Conservation (phyloP, 2,888 invertebrate genomes). For the Heliconius sara region DNA sequence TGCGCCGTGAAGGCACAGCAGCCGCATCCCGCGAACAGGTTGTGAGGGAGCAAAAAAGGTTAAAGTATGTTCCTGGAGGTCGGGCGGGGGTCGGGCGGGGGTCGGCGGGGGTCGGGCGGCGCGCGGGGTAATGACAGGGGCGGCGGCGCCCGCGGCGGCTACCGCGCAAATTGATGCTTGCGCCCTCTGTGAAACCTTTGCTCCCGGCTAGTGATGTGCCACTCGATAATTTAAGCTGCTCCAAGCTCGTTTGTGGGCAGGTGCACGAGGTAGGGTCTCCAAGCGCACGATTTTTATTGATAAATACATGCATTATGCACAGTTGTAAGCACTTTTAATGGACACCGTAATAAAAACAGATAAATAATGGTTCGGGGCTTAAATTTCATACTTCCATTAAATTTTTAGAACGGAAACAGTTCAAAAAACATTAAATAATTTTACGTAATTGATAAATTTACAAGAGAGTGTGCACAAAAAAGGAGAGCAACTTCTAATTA, state of each 20-base stretch:
- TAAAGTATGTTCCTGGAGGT: slow-evolving; percentile 74
- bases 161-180: slow-evolving; percentile 83
- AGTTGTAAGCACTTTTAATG: slow-evolving; percentile 7
- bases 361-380: not conserved
- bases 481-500: slow-evolving; percentile 22
- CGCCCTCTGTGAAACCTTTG: slow-evolving; percentile 80
- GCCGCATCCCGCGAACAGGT: slow-evolving; percentile 79
- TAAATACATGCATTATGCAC: slow-evolving; percentile 29
- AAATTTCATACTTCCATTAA: not conserved
- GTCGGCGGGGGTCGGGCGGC: slow-evolving; percentile 49
- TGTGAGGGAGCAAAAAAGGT: slow-evolving; percentile 82
- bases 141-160: slow-evolving; percentile 83
- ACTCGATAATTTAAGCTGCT: slow-evolving; percentile 75
- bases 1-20: slow-evolving; percentile 76
- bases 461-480: not conserved
- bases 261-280: slow-evolving; percentile 42
- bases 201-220: slow-evolving; percentile 82
- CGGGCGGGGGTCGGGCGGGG: slow-evolving; percentile 47
- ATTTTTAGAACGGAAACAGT: not conserved
- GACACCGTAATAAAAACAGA: slow-evolving; percentile 6
- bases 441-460: slow-evolving; percentile 4
- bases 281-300: slow-evolving; percentile 51
- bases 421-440: not conserved
- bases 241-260: slow-evolving; percentile 47
- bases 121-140: slow-evolving; percentile 80